Percentiles rank a stretch among this genome's conserved stretches.
These are phyloP conservation scores for Todus mexicanus DNA, from an alignment of 2,797 vertebrate genomes.

Conservation along the genomic window DNA sequence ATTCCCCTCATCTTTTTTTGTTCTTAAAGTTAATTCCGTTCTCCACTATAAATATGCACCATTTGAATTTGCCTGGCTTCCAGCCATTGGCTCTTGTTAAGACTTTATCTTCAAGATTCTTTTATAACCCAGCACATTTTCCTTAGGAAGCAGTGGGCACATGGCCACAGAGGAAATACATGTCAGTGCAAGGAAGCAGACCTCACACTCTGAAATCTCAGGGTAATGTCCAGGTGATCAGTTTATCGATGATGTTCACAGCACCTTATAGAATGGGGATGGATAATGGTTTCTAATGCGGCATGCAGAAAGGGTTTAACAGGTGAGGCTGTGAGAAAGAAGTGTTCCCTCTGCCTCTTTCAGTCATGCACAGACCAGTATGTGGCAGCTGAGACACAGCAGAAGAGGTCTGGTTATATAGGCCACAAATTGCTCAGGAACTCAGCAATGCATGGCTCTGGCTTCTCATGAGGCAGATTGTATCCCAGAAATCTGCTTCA, in stretches of 20 bases:
- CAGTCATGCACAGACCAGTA: background rate
- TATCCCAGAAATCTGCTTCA: background rate
- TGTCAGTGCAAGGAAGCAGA: background rate
- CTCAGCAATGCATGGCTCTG: background rate
- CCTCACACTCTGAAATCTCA: background rate
- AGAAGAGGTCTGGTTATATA: background rate
- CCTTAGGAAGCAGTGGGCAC: background rate
- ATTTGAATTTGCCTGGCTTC: background rate
- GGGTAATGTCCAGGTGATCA: background rate
- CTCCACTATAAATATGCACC: background rate
- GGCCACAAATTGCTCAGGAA: background rate
- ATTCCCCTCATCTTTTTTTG: background rate
- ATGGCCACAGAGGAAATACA: background rate
- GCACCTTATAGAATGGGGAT: background rate
- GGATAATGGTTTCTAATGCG: background rate
- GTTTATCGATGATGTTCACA: background rate
- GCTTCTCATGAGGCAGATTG: background rate
- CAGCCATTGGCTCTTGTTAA: background rate
- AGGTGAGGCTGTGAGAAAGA: background rate
- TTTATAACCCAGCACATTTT: background rate
- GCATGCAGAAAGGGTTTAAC: background rate
- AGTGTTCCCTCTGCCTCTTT: background rate
- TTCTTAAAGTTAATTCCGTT: background rate
- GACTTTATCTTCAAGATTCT: constrained; percentile 28
- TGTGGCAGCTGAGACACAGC: background rate